phyloP scores from a whole-genome alignment of 2,888 invertebrate species.

The Anthophora plumipes region DNA sequence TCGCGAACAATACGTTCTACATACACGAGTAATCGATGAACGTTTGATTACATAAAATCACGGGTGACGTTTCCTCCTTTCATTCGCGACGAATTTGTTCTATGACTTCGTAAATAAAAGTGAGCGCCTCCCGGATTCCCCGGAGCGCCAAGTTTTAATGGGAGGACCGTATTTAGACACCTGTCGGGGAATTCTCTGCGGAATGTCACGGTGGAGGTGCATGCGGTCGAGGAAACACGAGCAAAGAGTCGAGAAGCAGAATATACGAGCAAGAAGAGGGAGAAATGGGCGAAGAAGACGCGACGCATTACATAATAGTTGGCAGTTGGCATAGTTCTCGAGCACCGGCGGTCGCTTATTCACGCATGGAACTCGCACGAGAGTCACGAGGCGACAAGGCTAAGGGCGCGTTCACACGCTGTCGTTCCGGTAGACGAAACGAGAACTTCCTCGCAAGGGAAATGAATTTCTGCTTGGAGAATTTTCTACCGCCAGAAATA shows the following conservation, averaged over 20 bases:
- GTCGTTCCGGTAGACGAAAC: conserved; percentile 2
- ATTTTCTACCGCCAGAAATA: neutral
- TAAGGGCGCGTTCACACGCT: conserved; percentile 66
- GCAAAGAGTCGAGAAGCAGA: conserved; percentile 33
- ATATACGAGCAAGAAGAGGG: conserved; percentile 27
- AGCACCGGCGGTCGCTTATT: conserved; percentile 67
- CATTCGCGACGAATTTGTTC: neutral
- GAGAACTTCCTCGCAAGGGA: neutral
- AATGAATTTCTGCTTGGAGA: conserved; percentile 21
- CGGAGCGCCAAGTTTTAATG: conserved; percentile 31
- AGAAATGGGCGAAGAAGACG: conserved; percentile 59
- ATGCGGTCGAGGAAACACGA: conserved; percentile 47
- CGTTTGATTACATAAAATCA: neutral
- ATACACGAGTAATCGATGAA: neutral
- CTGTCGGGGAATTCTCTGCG: conserved; percentile 50
- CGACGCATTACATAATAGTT: conserved; percentile 74
- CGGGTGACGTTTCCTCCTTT: neutral
- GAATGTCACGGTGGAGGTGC: conserved; percentile 34
- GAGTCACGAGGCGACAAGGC: conserved; percentile 58
- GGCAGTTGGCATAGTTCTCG: conserved; percentile 77
- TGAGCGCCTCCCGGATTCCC: neutral
- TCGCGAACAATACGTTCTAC: too few species aligned
- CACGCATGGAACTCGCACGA: conserved; percentile 63
- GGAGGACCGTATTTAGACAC: conserved; percentile 43
- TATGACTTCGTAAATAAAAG: neutral